phyloP scores from a whole-genome alignment of 2,888 invertebrate genomes.

The Torymus auratus region DNA sequence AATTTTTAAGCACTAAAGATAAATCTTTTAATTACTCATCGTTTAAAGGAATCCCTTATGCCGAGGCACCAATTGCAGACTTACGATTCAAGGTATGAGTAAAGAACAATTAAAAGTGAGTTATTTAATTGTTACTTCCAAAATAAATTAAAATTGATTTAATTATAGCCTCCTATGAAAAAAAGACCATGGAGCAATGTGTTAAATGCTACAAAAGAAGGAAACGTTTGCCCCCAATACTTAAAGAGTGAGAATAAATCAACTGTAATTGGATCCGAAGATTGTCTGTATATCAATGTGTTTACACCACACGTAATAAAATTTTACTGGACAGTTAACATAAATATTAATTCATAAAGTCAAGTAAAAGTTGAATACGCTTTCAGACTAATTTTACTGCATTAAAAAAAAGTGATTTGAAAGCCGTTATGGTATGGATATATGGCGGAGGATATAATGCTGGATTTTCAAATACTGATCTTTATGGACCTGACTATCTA shows the following conservation, averaged over 20 bases:
- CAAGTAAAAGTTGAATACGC: not conserved
- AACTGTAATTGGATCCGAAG: slow-evolving; percentile 61
- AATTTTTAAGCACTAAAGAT: slow-evolving; percentile 59
- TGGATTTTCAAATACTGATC: not conserved
- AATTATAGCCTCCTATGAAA: slow-evolving; percentile 61
- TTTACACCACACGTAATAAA: slow-evolving; percentile 62
- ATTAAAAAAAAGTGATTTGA: not conserved
- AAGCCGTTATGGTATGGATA: slow-evolving; percentile 45
- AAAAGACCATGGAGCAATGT: slow-evolving; percentile 60
- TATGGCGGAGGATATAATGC: slow-evolving; percentile 21
- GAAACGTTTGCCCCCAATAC: slow-evolving; percentile 60
- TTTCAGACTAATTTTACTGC: not conserved
- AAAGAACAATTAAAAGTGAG: too few species aligned
- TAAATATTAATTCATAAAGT: not conserved
- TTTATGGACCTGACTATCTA: slow-evolving; percentile 29
- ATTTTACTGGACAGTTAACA: not conserved
- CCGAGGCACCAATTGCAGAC: slow-evolving; percentile 62
- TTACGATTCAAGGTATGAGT: slow-evolving; percentile 65
- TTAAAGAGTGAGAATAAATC: not conserved
- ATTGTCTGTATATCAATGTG: slow-evolving; percentile 66
- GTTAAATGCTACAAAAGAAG: slow-evolving; percentile 55
- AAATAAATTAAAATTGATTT: too few species aligned
- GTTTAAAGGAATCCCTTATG: slow-evolving; percentile 67
- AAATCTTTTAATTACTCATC: slow-evolving; percentile 59
- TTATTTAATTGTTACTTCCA: too few species aligned